Evolutionary conservation across 2,797 vertebrate genomes (phyloP), one percentile per base, ranked within the genome.

Genomic region (Cetoscarus ocellatus): DNA sequence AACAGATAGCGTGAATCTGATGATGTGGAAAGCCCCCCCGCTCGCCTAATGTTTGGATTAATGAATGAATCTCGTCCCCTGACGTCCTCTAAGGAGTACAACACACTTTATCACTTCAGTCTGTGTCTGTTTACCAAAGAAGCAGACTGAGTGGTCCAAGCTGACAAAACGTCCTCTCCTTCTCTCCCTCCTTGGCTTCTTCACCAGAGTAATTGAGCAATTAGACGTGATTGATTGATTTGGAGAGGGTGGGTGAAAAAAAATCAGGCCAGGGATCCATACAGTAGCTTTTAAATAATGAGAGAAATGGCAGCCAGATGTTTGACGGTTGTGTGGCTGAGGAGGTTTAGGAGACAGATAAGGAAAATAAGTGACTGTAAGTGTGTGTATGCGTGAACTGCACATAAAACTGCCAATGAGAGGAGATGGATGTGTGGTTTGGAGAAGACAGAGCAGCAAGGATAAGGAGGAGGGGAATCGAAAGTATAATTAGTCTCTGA

Each of bases 171-270:
- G 75, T 63, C 76, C 79, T 80, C 76, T 84, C 54, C 67, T 56
- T 77, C 69, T 67, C 69, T n/a, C 75, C 52, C 75, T 87, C 73
- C 64, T 77, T 52, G 54, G 75, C 70, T 18, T 11, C 34, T 83
- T 80, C 77, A 69, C 83, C 35, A 39, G 79, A 91, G 89, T 85
- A 90, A 93, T 90, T 84, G 86, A 89, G 89, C 91, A 93, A 94
- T 94, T 93, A 92, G 77, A 67, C 50, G 44, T 91, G 93, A 93
- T 89, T 91, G 88, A 94, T 92, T 87, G 81, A 92, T 88, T 67
- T 52, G 63, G 57, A 78, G 84, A 83, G 77, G 27, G 68, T 86
- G 80, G 83, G 73, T 43, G 70, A 44, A 44, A 44, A 43, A 83
- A 83, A 83, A 82, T 78, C 79, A 65, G 68, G 72, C 83, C 70